phyloP scores from a whole-genome alignment of 2,888 invertebrate genomes.

The Parnassius smintheus region DNA sequence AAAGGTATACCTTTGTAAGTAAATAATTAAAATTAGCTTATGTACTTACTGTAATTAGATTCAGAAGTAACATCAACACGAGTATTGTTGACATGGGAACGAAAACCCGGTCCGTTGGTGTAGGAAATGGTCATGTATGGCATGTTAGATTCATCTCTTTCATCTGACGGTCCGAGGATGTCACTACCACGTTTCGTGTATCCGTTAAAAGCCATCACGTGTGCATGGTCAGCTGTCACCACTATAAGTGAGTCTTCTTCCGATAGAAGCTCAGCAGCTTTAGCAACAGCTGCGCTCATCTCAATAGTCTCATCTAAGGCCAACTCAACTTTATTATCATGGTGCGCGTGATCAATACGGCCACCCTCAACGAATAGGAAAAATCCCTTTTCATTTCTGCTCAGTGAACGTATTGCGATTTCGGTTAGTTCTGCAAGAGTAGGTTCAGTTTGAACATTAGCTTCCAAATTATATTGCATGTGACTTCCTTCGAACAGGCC shows the following conservation, averaged over 20 bases:
- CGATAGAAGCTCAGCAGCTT: constrained; percentile 47
- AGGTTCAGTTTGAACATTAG: constrained; percentile 42
- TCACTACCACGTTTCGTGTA: constrained; percentile 62
- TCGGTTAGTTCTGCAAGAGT: constrained; percentile 48
- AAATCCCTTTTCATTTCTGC: too few species aligned
- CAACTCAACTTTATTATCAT: too few species aligned
- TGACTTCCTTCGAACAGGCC: constrained; percentile 84
- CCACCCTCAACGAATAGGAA: too few species aligned
- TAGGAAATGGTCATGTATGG: constrained; percentile 79
- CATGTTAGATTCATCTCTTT: constrained; percentile 50
- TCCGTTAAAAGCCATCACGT: constrained; percentile 83
- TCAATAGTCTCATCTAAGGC: too few species aligned
- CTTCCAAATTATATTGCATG: constrained; percentile 83
- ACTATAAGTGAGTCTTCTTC: constrained; percentile 85
- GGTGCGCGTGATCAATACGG: too few species aligned
- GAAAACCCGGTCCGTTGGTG: constrained; percentile 80
- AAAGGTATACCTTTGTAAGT: too few species aligned
- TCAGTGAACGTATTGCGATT: too few species aligned
- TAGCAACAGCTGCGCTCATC: too few species aligned
- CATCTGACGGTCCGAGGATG: too few species aligned
- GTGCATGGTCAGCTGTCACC: constrained; percentile 87
- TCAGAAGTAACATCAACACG: constrained; percentile 56
- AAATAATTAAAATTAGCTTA: background rate
- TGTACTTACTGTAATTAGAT: constrained; percentile 25
- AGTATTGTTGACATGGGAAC: constrained; percentile 42